Evolutionary conservation across 2,113 vertebrate genomes (phyloP).

Genomic region (Brevimyrus niger): DNA sequence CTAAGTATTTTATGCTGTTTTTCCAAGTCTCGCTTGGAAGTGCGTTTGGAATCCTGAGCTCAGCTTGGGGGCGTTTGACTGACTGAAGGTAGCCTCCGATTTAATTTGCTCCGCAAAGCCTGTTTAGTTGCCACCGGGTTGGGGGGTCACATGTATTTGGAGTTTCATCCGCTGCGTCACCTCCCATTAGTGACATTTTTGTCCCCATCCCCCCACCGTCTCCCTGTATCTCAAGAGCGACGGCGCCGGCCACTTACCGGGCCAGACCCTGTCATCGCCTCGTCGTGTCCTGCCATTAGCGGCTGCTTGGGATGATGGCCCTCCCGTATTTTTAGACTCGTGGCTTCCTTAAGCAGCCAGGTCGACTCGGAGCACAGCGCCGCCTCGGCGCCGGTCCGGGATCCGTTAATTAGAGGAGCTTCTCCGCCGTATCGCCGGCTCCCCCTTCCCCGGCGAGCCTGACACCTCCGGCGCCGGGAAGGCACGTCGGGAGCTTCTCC

Average conservation of each 20-base stretch:
- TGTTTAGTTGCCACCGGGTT: conserved; percentile 47
- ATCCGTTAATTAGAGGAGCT: background rate
- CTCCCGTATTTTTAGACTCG: background rate
- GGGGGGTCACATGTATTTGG: conserved; percentile 30
- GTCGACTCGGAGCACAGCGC: background rate
- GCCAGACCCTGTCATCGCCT: background rate
- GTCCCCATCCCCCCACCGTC: background rate
- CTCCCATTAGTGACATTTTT: background rate
- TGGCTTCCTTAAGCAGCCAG: background rate
- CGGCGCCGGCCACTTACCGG: background rate
- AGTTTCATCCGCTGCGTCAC: background rate
- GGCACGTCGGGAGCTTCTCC: background rate
- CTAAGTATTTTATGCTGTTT: background rate
- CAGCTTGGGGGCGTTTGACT: conserved; percentile 38
- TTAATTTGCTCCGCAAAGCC: conserved; percentile 46
- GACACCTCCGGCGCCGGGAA: background rate
- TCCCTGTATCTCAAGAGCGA: background rate
- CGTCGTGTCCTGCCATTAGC: background rate
- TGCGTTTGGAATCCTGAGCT: conserved; percentile 31
- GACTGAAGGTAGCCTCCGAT: conserved; percentile 46
- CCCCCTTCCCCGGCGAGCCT: background rate
- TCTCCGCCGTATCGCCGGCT: background rate
- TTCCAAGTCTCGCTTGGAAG: conserved; percentile 17
- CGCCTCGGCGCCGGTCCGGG: background rate
- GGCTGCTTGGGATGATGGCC: background rate